A percentile compares a stretch with the other conserved stretches of the same genome.
Evolutionary conservation across 2,888 invertebrate genomes (phyloP).

Genomic region (Axea sp.): DNA sequence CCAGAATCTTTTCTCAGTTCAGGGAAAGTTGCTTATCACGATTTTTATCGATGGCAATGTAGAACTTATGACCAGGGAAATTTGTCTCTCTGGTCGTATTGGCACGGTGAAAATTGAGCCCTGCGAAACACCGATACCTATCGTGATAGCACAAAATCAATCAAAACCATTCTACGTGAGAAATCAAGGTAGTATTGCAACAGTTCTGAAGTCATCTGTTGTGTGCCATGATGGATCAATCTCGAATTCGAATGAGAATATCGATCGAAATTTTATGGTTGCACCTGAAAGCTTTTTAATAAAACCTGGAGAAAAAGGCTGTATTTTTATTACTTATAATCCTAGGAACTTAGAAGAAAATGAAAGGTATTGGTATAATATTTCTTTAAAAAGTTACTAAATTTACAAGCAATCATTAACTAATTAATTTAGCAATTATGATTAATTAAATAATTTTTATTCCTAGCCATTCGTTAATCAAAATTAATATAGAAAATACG

Average conservation of each 20-base stretch:
- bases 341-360: constrained; percentile 61
- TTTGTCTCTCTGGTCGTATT: constrained; percentile 67
- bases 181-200: constrained; percentile 68
- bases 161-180: constrained; percentile 67
- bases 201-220: constrained; percentile 63
- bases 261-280: constrained; percentile 66
- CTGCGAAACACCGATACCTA: constrained; percentile 68
- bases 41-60: constrained; percentile 62
- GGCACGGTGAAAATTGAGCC: constrained; percentile 68
- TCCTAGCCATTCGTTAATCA: constrained; percentile 68
- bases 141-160: constrained; percentile 66
- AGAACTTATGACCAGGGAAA: constrained; percentile 67
- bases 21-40: constrained; percentile 63
- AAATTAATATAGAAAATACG: constrained; percentile 66
- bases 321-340: constrained; percentile 68
- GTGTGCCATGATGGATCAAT: neutral
- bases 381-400: too few relatives aligned
- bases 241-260: constrained; percentile 22
- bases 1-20: constrained; percentile 23
- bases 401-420: too few relatives aligned
- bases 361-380: too few relatives aligned
- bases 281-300: constrained; percentile 68
- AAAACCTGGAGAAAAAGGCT: constrained; percentile 65
- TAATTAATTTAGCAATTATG: too few relatives aligned
- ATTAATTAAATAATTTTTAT: too few relatives aligned